Percentiles rank a stretch among this genome's conserved stretches.
Evolutionary conservation across 2,888 invertebrate species (phyloP).

Genomic region (Byasa hedistus): DNA sequence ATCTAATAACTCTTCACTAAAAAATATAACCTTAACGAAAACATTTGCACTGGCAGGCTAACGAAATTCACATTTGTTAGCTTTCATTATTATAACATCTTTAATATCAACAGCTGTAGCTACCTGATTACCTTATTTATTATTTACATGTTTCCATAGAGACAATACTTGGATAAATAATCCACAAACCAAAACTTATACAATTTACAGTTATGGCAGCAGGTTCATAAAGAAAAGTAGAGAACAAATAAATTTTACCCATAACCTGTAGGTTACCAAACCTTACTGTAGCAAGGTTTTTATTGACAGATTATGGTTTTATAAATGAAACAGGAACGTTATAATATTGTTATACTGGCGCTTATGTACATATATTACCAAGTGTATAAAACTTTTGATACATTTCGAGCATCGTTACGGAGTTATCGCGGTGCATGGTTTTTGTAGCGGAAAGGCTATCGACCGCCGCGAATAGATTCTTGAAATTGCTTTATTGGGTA

Average conservation of each 20-base stretch:
- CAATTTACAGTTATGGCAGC: background rate
- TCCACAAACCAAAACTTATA: background rate
- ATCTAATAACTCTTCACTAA: too few species aligned
- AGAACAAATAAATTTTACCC: too few species aligned
- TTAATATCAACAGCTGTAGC: too few species aligned
- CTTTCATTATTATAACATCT: too few species aligned
- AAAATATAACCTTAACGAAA: too few species aligned
- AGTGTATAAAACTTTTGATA: conserved; percentile 11
- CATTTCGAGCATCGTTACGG: conserved; percentile 50
- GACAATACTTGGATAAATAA: too few species aligned
- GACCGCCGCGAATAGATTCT: conserved; percentile 67
- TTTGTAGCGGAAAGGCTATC: conserved; percentile 66
- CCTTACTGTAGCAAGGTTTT: too few species aligned
- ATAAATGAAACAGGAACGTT: background rate
- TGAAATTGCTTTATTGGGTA: conserved; percentile 75
- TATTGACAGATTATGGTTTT: background rate
- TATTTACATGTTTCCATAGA: too few species aligned
- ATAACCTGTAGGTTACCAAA: too few species aligned
- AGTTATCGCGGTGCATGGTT: conserved; percentile 60
- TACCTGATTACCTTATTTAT: background rate
- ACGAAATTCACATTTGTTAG: too few species aligned
- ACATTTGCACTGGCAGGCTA: too few species aligned
- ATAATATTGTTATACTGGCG: background rate
- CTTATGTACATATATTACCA: background rate
- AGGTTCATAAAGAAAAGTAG: background rate